Conservation (phyloP, 2,888 invertebrate species). For the Trachelus tabidus region DNA sequence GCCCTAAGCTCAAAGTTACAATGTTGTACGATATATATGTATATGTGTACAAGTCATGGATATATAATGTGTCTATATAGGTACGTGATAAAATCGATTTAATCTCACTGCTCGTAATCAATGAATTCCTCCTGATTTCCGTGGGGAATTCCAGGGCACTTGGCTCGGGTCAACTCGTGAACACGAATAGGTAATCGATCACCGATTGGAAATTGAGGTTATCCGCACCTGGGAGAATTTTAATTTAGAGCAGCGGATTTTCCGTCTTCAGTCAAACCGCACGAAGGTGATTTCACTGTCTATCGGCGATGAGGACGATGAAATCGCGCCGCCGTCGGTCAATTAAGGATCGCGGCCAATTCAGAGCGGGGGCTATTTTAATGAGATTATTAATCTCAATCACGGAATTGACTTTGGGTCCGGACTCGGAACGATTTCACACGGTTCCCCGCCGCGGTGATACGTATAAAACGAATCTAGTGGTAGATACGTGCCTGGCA, state of each 20-base stretch:
- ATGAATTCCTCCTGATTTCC: not conserved
- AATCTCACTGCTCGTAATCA: not conserved
- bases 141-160: not conserved
- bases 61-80: not conserved
- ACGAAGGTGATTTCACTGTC: not conserved
- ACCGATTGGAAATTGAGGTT: not conserved
- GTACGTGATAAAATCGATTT: not conserved
- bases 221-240: not conserved
- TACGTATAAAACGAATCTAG: not conserved
- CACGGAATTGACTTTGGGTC: conserved; percentile 18
- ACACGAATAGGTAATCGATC: conserved; percentile 1
- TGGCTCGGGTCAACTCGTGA: not conserved
- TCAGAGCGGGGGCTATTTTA: conserved; percentile 9
- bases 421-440: not conserved
- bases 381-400: conserved; percentile 21
- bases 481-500: conserved; percentile 1
- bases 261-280: not conserved
- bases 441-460: not conserved
- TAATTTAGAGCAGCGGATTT: not conserved
- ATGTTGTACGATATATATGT: not conserved
- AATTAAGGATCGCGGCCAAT: not conserved
- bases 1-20: not conserved
- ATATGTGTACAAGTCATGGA: not conserved
- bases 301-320: not conserved
- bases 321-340: not conserved